Evolutionary conservation across 1,140 invertebrate genomes (phyloP).

Genomic region (Zaprionus vittiger): DNA sequence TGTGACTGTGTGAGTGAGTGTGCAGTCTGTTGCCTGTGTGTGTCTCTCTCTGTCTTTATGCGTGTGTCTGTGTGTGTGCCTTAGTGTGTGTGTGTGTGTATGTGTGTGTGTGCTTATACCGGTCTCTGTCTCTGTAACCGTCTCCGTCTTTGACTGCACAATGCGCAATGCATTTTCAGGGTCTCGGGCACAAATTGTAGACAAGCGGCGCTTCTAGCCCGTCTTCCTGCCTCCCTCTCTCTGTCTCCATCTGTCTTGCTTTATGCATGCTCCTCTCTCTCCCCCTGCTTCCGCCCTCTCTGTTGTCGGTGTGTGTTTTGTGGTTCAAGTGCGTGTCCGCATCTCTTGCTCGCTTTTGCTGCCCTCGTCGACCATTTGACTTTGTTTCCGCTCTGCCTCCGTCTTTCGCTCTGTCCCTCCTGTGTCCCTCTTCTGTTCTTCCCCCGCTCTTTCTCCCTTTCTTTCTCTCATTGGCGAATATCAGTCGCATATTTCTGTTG

Average conservation of each 20-base stretch:
- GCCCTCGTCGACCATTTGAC: slow-evolving; percentile 41
- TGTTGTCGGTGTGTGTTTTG: slow-evolving; percentile 23
- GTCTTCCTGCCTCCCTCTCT: not conserved
- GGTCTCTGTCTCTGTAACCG: slow-evolving; percentile 12
- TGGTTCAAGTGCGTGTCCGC: slow-evolving; percentile 34
- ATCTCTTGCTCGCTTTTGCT: not conserved
- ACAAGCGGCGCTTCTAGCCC: not conserved
- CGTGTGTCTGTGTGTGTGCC: slow-evolving; percentile 16
- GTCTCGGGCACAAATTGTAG: slow-evolving; percentile 36
- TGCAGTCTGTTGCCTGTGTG: slow-evolving; percentile 6
- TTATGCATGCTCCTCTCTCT: not conserved
- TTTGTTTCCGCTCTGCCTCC: slow-evolving; percentile 20
- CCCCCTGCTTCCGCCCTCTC: not conserved
- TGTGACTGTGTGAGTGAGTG: slow-evolving; percentile 21
- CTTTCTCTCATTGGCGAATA: slow-evolving; percentile 4
- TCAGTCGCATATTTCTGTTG: not conserved
- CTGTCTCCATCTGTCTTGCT: not conserved
- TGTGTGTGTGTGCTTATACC: slow-evolving; percentile 32
- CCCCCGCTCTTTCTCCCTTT: not conserved
- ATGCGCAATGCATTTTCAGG: slow-evolving; percentile 19
- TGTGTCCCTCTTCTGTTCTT: too few relatives aligned
- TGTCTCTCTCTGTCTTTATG: slow-evolving; percentile 41
- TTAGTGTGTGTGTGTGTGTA: slow-evolving; percentile 15
- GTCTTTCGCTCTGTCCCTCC: not conserved
- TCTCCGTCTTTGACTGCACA: not conserved